Base-by-base conservation (phyloP, 2,113 vertebrate genomes). In the Nannobrachium achirus region DNA sequence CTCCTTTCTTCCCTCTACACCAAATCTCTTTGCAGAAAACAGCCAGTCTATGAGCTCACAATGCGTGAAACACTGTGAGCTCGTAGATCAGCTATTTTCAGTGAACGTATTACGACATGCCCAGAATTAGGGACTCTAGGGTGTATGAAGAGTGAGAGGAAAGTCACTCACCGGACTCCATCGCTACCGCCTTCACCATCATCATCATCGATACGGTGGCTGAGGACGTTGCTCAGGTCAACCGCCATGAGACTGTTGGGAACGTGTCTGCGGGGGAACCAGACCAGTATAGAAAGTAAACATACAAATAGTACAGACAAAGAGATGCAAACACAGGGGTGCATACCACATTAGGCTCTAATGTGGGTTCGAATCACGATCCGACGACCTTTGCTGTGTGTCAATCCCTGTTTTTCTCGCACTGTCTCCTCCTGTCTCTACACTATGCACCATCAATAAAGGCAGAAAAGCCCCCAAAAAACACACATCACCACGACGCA, bases 141-240 rank as follows among this genome's bases (percentile, higher is more conserved):
- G 15, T 13, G 38, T 15, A 8, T 16, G 10, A 38, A 11, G 2
- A 70, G 16, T 8, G 6, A 60, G 6, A 6, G 11, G 39, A 66
- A 0, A 14, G 25, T 11, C 40, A 92, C 92, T 92, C 51, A 99
- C 97, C 91, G 91, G 53, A 86, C 84, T 45, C 87, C 89, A 55
- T 89, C 81, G 6, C 41, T 33, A 1, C 1, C 25, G 25, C 25
- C 33, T 1, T 66, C 70, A 58, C 81, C 68, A 2, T 55, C 57
- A 20, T 64, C 94, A 67, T 95, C 94, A 48, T 75, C 90, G 56
- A 93, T 86, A 53, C 87, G 92, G 61, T 79, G 94, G 69, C 89
- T 95, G 15, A 96, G 85, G 63, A 94, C 89, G 80, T 88, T 89
- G 67, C 91, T 93, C 81, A 95, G 94, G 75, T 96, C 90, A 55